These are phyloP conservation scores for Auanema sp. DNA, from an alignment of 2,888 invertebrate species.

Conservation along the genomic window DNA sequence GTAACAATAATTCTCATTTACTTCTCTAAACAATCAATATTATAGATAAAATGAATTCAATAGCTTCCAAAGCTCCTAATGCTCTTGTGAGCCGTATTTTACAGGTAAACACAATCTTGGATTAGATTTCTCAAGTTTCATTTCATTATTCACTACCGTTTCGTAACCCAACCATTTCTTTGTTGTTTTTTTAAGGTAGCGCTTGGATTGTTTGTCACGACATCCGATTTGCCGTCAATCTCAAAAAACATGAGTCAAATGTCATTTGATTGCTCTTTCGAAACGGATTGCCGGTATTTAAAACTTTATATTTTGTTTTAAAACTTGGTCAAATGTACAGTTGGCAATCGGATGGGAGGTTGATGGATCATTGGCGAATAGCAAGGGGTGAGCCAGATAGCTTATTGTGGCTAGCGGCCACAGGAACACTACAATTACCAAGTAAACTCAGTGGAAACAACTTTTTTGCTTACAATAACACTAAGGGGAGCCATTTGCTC, in stretches of 20 bases:
- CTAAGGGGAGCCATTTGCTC: conserved; percentile 54
- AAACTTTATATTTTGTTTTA: conserved; percentile 5
- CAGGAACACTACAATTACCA: conserved; percentile 60
- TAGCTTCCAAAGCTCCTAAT: conserved; percentile 21
- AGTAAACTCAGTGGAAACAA: conserved; percentile 20
- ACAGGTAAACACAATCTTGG: conserved; percentile 27
- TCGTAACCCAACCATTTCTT: not conserved
- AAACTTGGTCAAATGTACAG: conserved; percentile 17
- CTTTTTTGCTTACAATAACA: not conserved
- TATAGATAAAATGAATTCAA: too few species aligned
- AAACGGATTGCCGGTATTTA: conserved; percentile 51
- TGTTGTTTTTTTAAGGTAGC: conserved; percentile 44
- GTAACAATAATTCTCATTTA: too few species aligned
- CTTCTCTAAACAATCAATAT: too few species aligned
- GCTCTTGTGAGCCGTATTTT: conserved; percentile 42
- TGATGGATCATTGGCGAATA: conserved; percentile 48
- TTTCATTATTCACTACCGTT: not conserved
- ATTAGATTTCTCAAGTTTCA: not conserved
- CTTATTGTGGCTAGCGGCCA: conserved; percentile 61
- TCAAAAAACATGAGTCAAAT: conserved; percentile 35
- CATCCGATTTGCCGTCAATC: conserved; percentile 51
- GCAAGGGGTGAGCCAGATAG: conserved; percentile 61
- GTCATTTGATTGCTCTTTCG: conserved; percentile 58
- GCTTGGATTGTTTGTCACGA: conserved; percentile 61
- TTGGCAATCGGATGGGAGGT: conserved; percentile 34